Evolutionary conservation across 2,797 vertebrate genomes (phyloP).

Genomic region (Ambastaia sidthimunki): DNA sequence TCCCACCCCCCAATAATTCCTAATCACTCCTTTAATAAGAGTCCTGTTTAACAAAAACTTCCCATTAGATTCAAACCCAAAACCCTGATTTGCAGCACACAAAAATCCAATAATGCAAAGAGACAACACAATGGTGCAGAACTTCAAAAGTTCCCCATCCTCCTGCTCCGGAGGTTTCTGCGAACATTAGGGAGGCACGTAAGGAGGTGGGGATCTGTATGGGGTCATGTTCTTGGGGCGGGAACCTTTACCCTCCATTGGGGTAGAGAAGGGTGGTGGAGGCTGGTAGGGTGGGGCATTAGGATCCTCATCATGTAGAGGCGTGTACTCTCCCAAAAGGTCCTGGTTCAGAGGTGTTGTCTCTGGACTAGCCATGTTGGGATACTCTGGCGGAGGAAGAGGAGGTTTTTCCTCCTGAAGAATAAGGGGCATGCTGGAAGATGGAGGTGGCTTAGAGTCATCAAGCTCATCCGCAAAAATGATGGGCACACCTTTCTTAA

Average conservation of each 20-base stretch:
- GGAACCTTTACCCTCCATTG: slow-evolving; percentile 96
- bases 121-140: slow-evolving; percentile 84
- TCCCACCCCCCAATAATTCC: slow-evolving; percentile 50
- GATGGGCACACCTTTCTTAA: slow-evolving; percentile 97
- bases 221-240: slow-evolving; percentile 99
- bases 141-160: slow-evolving; percentile 79
- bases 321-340: slow-evolving; percentile 91
- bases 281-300: slow-evolving; percentile 96
- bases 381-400: slow-evolving; percentile 93
- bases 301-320: slow-evolving; percentile 93
- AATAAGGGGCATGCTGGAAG: slow-evolving; percentile 96
- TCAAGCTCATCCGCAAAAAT: slow-evolving; percentile 97
- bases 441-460: slow-evolving; percentile 94
- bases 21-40: slow-evolving; percentile 30
- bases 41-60: slow-evolving; percentile 44
- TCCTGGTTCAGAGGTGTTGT: slow-evolving; percentile 94
- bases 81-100: slow-evolving; percentile 67
- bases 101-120: slow-evolving; percentile 72
- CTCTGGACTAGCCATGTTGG: slow-evolving; percentile 91
- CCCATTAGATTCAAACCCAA: slow-evolving; percentile 61
- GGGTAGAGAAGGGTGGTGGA: slow-evolving; percentile 93
- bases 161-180: slow-evolving; percentile 67
- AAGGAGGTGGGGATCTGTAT: slow-evolving; percentile 96
- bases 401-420: slow-evolving; percentile 98
- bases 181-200: slow-evolving; percentile 93